Evolutionary conservation across 2,888 invertebrate genomes (phyloP).

Genomic region (Tiliacea citrago): DNA sequence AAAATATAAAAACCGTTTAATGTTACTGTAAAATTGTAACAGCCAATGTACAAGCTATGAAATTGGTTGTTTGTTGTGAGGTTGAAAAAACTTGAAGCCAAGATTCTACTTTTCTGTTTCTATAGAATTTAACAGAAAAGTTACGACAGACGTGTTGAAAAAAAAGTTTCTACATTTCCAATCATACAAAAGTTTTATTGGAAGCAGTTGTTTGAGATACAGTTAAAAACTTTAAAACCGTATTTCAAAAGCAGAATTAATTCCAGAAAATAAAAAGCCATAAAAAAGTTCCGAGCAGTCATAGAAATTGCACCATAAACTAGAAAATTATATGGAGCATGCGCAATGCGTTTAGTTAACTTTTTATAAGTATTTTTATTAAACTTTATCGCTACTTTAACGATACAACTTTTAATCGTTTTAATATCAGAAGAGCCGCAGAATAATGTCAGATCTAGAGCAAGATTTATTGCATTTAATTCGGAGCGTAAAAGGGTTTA

Average conservation of each 20-base stretch:
- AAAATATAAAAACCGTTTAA: conserved; percentile 5
- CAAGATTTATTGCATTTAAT: conserved; percentile 78
- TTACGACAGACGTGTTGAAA: not conserved
- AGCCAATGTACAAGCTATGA: not conserved
- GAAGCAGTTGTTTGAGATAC: conserved; percentile 14
- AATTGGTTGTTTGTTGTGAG: not conserved
- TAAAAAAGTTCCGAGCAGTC: conserved; percentile 30
- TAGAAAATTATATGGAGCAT: conserved; percentile 39
- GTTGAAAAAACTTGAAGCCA: not conserved
- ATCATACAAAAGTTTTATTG: conserved; percentile 12
- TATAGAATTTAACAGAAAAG: conserved; percentile 18
- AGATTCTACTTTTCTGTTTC: not conserved
- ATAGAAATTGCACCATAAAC: conserved; percentile 38
- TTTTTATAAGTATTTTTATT: conserved; percentile 23
- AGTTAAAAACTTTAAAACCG: conserved; percentile 17
- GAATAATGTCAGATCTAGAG: conserved; percentile 67
- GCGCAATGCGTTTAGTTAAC: conserved; percentile 13
- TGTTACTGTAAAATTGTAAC: conserved; percentile 3
- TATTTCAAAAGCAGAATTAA: conserved; percentile 24
- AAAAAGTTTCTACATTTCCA: conserved; percentile 20
- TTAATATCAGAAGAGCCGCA: conserved; percentile 43
- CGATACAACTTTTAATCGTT: conserved; percentile 46
- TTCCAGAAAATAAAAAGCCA: conserved; percentile 6
- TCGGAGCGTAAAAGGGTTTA: conserved; percentile 75
- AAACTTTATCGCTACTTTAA: conserved; percentile 28